Base-by-base conservation (phyloP, 2,113 vertebrate genomes). In the Hyperoodon ampullatus region DNA sequence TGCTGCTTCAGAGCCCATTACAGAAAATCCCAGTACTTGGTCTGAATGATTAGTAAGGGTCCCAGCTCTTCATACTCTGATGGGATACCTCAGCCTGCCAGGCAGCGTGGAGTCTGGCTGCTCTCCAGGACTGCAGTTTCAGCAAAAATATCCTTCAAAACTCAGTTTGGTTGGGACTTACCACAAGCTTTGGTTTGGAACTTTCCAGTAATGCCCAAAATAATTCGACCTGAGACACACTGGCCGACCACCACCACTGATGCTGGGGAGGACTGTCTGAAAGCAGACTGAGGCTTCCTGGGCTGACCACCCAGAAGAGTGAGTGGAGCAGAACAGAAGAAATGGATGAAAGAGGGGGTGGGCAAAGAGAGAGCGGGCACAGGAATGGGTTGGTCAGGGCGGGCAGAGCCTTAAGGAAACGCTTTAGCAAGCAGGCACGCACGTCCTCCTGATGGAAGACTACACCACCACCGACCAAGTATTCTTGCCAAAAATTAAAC, bases 61-160 rank as follows among this genome's bases (percentile, higher is more conserved):
- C 89, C 78, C 3, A 26, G 28, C 72, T 84, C 60, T 63, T 74
- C 61, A 23, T 6, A 1, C 44, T 44, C 96, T 91, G 95, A 97
- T 13, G 61, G 61, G 60, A 82, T 6, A 90, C 61, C 94, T 68
- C 92, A 6, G 10, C 74, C 65, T 84, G 74, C 44, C 55, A 94
- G 92, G 94, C 88, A 78, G 61, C 87, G n/a, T 53, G 66, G 85
- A 95, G 63, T 68, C 97, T 98, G 97, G 95, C 94, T 96, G 70
- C 68, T 53, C 87, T 95, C 94, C 97, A 98, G 83, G n/a, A 89
- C 44, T 87, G 92, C 81, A 92, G 72, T 94, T 97, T 90, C 97
- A 98, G 98, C 88, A 98, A 97, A 97, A 98, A 97, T 87, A 63
- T 3, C 92, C 95, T 93, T 97, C 85, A 75, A 93, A 97, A 97